A percentile compares a stretch with the other conserved stretches of the same genome.
phyloP scores from a whole-genome alignment of 2,113 vertebrate genomes.

The Tiliqua scincoides region DNA sequence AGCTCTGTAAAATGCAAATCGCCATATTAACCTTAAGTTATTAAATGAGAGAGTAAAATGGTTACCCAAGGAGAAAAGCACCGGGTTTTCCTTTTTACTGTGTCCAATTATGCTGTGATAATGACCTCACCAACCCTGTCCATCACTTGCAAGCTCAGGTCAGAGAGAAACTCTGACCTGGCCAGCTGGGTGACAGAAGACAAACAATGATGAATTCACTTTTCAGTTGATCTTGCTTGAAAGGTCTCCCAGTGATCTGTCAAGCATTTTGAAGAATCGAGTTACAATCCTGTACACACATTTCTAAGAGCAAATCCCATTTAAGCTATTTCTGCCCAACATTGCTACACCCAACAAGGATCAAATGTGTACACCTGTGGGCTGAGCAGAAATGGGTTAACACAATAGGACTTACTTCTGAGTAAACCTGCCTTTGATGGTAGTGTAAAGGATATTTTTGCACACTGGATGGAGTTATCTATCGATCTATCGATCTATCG shows the following conservation, averaged over 20 bases:
- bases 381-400: too few species aligned
- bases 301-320: too few species aligned
- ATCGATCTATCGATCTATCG: too few species aligned
- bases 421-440: too few species aligned
- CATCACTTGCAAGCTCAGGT: conserved; percentile 35
- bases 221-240: conserved; percentile 45
- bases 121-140: conserved; percentile 45
- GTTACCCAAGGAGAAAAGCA: conserved; percentile 19
- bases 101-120: conserved; percentile 51
- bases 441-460: too few species aligned
- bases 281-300: neutral
- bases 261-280: neutral
- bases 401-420: too few species aligned
- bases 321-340: too few species aligned
- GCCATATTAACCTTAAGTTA: neutral
- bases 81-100: conserved; percentile 29
- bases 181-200: conserved; percentile 22
- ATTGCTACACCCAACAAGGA: too few species aligned
- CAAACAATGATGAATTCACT: conserved; percentile 51
- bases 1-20: neutral
- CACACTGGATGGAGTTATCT: too few species aligned
- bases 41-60: neutral
- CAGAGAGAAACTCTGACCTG: conserved; percentile 47
- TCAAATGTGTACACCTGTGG: too few species aligned
- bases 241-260: conserved; percentile 24